Conservation (phyloP, 1,140 invertebrate genomes). For the Anastatus disparis region DNA sequence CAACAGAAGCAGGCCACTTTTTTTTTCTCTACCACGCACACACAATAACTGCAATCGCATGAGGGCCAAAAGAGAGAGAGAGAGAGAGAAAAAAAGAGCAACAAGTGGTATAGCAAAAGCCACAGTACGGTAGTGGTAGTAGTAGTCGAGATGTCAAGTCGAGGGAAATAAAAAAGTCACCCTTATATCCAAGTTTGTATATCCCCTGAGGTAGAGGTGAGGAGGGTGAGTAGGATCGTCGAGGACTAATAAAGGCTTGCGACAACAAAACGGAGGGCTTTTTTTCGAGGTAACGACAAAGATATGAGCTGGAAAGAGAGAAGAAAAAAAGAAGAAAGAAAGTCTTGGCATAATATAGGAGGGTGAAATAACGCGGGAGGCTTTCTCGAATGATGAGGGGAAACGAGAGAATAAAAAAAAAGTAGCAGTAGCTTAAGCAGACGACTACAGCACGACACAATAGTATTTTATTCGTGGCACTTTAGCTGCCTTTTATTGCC, state of each 20-base stretch:
- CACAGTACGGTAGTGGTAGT: conserved; percentile 17
- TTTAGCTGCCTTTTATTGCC: conserved; percentile 32
- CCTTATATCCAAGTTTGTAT: too few relatives aligned
- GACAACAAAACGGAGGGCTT: conserved; percentile 50
- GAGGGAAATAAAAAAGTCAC: conserved; percentile 60
- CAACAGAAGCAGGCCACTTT: neutral
- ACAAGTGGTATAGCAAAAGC: conserved; percentile 48
- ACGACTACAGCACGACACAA: conserved; percentile 46
- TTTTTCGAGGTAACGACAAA: neutral
- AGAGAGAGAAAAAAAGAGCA: too few relatives aligned
- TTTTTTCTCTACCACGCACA: neutral
- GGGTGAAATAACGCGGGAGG: conserved; percentile 38
- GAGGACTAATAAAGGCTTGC: conserved; percentile 55
- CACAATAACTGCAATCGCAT: neutral
- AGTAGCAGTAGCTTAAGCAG: conserved; percentile 44
- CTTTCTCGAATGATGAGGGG: conserved; percentile 7
- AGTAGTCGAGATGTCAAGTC: conserved; percentile 61
- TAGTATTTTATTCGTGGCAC: conserved; percentile 46
- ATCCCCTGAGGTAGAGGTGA: conserved; percentile 44
- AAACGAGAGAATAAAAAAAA: conserved; percentile 8
- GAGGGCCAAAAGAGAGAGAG: too few relatives aligned
- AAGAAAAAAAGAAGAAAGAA: neutral
- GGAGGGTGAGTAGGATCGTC: too few relatives aligned
- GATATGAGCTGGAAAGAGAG: neutral
- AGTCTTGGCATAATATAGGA: too few relatives aligned